Conservation (phyloP, 2,113 vertebrate species). For the Dasypus novemcinctus region DNA sequence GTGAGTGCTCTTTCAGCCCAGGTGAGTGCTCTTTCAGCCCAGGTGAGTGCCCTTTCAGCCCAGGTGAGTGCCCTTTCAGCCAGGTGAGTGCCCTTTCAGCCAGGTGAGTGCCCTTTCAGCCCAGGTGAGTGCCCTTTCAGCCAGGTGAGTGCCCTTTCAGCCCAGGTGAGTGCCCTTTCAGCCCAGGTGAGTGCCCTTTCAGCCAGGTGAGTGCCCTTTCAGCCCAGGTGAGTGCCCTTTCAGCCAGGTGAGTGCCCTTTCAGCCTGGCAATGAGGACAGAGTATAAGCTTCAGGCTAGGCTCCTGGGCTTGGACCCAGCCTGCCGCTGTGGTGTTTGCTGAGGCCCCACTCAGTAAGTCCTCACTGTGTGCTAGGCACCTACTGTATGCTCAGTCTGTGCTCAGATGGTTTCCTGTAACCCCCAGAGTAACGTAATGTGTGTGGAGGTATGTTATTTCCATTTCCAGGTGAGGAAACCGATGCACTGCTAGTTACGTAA, state of each 20-base stretch:
- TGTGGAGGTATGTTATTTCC: neutral
- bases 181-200: too few relatives aligned
- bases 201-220: neutral
- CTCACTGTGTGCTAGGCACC: too few relatives aligned
- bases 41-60: neutral
- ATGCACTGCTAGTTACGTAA: neutral
- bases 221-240: too few relatives aligned
- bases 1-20: neutral
- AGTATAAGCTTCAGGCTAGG: neutral
- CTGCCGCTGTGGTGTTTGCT: neutral
- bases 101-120: too few relatives aligned
- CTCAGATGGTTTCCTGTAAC: too few relatives aligned
- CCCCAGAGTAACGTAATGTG: rapidly evolving
- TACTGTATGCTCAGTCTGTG: neutral
- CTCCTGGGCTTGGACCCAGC: neutral
- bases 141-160: neutral
- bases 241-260: too few relatives aligned
- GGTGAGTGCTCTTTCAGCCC: too few relatives aligned
- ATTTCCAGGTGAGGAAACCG: neutral
- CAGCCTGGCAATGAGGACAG: neutral
- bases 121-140: too few relatives aligned
- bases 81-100: too few relatives aligned
- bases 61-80: neutral
- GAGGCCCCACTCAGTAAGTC: rapidly evolving
- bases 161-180: neutral